phyloP scores from a whole-genome alignment of 2,888 invertebrate species.

The Epinotia nisella region DNA sequence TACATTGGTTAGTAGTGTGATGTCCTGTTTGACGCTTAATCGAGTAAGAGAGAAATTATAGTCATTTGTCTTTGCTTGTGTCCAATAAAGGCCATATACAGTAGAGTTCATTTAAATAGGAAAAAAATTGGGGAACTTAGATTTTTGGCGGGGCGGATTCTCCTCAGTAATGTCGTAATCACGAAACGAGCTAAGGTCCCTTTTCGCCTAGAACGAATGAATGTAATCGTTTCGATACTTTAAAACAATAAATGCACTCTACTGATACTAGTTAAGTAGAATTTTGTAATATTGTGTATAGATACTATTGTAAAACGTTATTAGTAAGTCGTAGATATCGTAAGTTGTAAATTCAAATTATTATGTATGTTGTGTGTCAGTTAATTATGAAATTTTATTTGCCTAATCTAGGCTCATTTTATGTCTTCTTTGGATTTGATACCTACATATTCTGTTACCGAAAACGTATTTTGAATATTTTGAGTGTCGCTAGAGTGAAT shows the following conservation, averaged over 20 bases:
- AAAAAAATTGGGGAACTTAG: background rate
- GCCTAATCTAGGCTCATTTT: background rate
- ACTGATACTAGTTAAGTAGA: background rate
- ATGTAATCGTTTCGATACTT: background rate
- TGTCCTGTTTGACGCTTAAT: background rate
- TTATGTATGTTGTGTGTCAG: background rate
- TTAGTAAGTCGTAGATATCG: background rate
- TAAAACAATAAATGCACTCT: background rate
- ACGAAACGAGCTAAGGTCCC: too few species aligned
- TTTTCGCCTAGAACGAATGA: too few species aligned
- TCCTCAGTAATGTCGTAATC: too few species aligned
- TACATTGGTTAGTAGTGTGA: too few species aligned
- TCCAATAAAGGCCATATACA: background rate
- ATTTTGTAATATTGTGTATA: background rate
- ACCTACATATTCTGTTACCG: background rate
- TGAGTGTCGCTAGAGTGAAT: too few species aligned
- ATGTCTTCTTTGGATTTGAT: background rate
- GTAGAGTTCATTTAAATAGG: background rate
- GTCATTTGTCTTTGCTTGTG: background rate
- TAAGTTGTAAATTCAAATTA: constrained; percentile 5
- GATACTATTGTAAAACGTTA: background rate
- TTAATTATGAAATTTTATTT: constrained; percentile 9
- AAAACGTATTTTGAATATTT: background rate
- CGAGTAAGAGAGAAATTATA: background rate
- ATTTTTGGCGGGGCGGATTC: too few species aligned